Evolutionary conservation across 1,140 invertebrate genomes (phyloP).

Genomic region (Leptoteleia sp.): DNA sequence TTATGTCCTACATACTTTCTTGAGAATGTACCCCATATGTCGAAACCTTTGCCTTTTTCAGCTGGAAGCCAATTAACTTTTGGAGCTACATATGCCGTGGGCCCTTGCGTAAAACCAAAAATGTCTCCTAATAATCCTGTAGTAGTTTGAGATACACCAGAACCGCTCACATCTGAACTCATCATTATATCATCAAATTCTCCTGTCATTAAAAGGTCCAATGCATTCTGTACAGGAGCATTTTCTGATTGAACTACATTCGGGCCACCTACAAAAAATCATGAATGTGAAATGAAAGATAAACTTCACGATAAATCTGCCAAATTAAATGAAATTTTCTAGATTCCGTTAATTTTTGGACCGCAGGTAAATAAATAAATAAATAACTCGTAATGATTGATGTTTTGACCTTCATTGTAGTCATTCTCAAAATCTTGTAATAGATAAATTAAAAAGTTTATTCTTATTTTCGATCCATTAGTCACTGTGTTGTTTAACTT

Average conservation of each 20-base stretch:
- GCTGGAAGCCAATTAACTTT: conserved; percentile 96
- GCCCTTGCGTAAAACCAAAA: conserved; percentile 89
- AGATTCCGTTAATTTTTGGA: no score
- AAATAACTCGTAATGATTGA: no score
- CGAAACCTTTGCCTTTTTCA: conserved; percentile 98
- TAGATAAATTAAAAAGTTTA: no score
- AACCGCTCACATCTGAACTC: conserved; percentile 72
- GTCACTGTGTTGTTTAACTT: no score
- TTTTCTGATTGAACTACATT: conserved; percentile 81
- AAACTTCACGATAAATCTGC: no score
- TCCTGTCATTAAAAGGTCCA: conserved; percentile 91
- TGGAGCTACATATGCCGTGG: conserved; percentile 87
- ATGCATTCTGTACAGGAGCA: conserved; percentile 82
- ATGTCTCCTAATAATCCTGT: conserved; percentile 93
- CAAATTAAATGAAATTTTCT: no score
- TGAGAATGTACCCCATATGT: conserved; percentile 97
- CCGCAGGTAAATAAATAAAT: no score
- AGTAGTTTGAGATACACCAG: conserved; percentile 80
- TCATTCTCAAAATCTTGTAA: no score
- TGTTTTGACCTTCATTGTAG: no score
- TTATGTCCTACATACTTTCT: conserved; percentile 85
- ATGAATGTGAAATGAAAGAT: no score
- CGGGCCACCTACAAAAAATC: conserved; percentile 73
- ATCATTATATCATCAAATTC: conserved; percentile 75
- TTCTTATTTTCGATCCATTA: no score